phyloP scores from a whole-genome alignment of 64 coral and sea anemone genomes.

The Montipora efflorescens region DNA sequence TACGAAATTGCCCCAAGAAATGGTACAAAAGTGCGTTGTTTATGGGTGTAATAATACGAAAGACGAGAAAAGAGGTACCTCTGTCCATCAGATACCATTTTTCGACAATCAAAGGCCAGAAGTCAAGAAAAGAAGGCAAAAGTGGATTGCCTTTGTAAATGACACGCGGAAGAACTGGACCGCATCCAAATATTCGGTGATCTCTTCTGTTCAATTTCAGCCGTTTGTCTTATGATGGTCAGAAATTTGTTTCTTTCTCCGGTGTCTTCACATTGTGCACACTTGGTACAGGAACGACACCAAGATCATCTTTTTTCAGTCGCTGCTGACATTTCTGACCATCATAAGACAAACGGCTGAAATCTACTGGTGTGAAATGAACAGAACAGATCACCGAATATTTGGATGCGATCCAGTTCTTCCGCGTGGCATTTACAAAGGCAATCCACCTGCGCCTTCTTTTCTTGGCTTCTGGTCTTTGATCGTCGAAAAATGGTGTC shows the following conservation, averaged over 20 bases:
- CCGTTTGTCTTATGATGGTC: too few species aligned
- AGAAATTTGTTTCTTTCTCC: background rate
- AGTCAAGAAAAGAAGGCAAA: slow-evolving; percentile 7
- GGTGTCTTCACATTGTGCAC: background rate
- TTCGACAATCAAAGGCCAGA: slow-evolving; percentile 14
- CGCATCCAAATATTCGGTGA: too few species aligned
- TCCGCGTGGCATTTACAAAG: background rate
- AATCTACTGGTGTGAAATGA: background rate
- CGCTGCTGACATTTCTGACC: background rate
- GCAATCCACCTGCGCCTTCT: slow-evolving; percentile 28
- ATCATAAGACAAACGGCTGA: background rate
- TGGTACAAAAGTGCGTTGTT: background rate
- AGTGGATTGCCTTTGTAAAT: background rate
- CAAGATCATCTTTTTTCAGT: slow-evolving; percentile 8
- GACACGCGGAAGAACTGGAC: too few species aligned
- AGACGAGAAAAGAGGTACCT: slow-evolving; percentile 18
- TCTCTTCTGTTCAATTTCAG: too few species aligned
- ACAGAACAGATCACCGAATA: background rate
- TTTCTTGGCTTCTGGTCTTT: slow-evolving; percentile 7
- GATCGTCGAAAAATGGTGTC: slow-evolving; percentile 23
- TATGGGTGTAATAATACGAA: background rate
- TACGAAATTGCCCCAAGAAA: background rate
- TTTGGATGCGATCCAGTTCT: slow-evolving; percentile 1
- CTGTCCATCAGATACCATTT: slow-evolving; percentile 22
- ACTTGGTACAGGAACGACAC: background rate